Base-by-base conservation (phyloP, 2,888 invertebrate species). In the Apoda limacodes region DNA sequence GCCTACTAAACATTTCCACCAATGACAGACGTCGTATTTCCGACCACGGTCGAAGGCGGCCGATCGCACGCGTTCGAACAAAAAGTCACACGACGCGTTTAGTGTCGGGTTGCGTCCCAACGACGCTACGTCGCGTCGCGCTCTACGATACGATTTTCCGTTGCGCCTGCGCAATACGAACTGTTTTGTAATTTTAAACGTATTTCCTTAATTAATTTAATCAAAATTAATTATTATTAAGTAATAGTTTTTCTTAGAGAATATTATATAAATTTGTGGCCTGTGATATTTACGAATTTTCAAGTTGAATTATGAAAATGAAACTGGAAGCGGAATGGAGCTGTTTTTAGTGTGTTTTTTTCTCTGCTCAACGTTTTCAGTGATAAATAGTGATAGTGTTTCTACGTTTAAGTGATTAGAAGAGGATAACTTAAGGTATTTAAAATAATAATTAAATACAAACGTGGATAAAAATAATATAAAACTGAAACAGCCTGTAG, bases 91-190 rank as follows among this genome's bases (percentile, higher is more conserved):
- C 68, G 68, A 75, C 74, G 66, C 65, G 72, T 71, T 82, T 75
- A 82, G 81, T 81, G 68, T 80, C 76, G 81, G 80, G 80, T 78
- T 64, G 81, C 76, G 78, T 80, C 80, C 81, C 80, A 78, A 61
- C 66, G 70, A 60, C 70, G 75, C 62, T 66, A 75, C 74, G 72
- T 70, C 80, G 69, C 67, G 74, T 71, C 58, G 49, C 57, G 70
- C 60, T 50, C 45, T 45, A 42, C 47, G 48, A n/a, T n/a, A n/a
- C n/a, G n/a, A n/a, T n/a, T n/a, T n/a, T 48, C 50, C 48, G 46
- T 29, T 30, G 30, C 24, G 40, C 44, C 51, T 55, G 57, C 65
- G 69, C 17, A 66, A 51, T 52, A 54, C 53, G 57, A 52, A 70
- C 65, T 61, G 60, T 68, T 69, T 63, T 65, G 17, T 17, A 17